Evolutionary conservation across 2,113 vertebrate genomes (phyloP).

Genomic region (Alosa alosa): DNA sequence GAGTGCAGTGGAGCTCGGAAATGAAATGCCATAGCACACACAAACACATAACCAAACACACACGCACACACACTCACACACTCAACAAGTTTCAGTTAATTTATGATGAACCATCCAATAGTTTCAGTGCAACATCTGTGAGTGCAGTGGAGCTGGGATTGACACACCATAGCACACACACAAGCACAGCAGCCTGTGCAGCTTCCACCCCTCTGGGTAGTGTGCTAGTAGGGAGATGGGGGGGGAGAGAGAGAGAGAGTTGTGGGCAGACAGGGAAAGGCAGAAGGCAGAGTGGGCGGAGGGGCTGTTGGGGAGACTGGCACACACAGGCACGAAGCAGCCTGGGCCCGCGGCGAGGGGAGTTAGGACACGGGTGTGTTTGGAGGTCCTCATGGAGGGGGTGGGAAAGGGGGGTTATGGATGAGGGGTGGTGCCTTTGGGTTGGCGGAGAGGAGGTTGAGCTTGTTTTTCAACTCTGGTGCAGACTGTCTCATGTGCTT

Average conservation of each 20-base stretch:
- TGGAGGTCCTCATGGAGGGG: not conserved
- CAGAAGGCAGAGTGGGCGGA: not conserved
- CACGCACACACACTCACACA: not conserved
- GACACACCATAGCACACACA: not conserved
- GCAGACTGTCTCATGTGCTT: constrained; percentile 1
- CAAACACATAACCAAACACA: not conserved
- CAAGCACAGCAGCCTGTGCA: not conserved
- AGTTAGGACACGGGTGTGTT: not conserved
- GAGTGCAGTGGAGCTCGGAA: not conserved
- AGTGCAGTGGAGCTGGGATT: not conserved
- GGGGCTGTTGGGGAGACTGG: not conserved
- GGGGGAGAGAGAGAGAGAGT: too few relatives aligned
- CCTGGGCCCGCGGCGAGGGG: not conserved
- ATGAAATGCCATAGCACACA: not conserved
- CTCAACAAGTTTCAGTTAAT: not conserved
- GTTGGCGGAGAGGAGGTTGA: not conserved
- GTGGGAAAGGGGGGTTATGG: not conserved
- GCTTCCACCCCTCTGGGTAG: not conserved
- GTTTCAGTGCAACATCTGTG: not conserved
- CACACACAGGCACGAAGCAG: not conserved
- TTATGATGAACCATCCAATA: not conserved
- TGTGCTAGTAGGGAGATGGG: not conserved
- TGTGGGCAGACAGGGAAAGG: not conserved
- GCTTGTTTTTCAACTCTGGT: constrained; percentile 10
- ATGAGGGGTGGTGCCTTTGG: too few relatives aligned